Evolutionary conservation across 2,113 vertebrate genomes (phyloP), one percentile per base, ranked within the genome.

Genomic region (Prolemur simus): DNA sequence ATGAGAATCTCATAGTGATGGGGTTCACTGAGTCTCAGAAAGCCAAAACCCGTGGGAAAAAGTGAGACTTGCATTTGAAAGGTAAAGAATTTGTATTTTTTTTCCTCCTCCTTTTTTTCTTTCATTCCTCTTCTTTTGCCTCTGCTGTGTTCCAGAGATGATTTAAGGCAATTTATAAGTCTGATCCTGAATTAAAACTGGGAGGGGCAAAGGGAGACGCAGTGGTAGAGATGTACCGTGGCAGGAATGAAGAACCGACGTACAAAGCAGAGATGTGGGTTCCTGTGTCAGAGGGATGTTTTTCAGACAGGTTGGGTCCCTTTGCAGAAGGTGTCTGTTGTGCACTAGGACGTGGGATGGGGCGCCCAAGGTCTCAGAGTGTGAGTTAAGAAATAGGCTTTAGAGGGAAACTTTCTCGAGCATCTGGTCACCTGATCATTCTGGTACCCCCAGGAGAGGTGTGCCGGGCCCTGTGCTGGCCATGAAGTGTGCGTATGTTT

Each of bases 201-300:
- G 34, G 58, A 60, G 54, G 6, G 12, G n/a, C 5, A 6, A 25
- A 63, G 64, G 47, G 64, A 66, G 56, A 86, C 21, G 66, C 39
- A 29, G 8, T 7, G 20, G 45, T 47, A 13, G 37, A 63, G 76
- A n/a, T 6, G 34, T 3, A 2, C 1, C 2, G 0, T 0, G 6
- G 29, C 12, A 9, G 21, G 27, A 29, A 13, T n/a, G 45, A 37
- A 7, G 21, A 68, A 37, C 20, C 0, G 10, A 5, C 2, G 15
- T 17, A 7, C 54, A 54, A 42, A 27, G 32, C 10, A 14, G 54
- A 5, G 27, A 45, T 54, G 6, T 21, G 6, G 34, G 34, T 20
- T 8, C 23, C 34, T 32, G 25, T 13, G 4, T 45, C 34, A 0
- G 2, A 42, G 29, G 25, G 12, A 27, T n/a, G 15, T 15, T 74